Percentiles rank a stretch among this genome's conserved stretches.
Conservation (phyloP, 2,797 vertebrate species). For the Serranus cabrilla region DNA sequence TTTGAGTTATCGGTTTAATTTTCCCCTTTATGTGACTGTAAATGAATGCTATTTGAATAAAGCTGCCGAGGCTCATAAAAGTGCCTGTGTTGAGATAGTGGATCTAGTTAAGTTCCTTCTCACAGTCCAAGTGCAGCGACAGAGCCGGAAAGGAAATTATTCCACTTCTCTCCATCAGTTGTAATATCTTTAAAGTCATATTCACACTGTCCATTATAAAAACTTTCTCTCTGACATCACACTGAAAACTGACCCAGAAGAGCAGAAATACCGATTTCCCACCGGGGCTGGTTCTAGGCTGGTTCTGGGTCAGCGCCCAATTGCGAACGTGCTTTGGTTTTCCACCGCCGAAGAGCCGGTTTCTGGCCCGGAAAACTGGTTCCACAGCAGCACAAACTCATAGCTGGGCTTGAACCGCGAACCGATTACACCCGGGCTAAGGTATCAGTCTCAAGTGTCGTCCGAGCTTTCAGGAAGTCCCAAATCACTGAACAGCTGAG, state of each 20-base stretch:
- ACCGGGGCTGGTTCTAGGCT: too few species aligned
- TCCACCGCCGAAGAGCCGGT: too few species aligned
- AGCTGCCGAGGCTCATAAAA: conserved; percentile 73
- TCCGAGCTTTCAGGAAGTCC: too few species aligned
- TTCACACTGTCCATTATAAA: not conserved
- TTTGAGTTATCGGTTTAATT: conserved; percentile 82
- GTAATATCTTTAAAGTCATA: conserved; percentile 16
- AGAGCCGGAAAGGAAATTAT: conserved; percentile 4
- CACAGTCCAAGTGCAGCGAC: conserved; percentile 32
- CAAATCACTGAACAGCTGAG: too few species aligned
- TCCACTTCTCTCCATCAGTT: conserved; percentile 6
- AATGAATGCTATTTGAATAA: conserved; percentile 75
- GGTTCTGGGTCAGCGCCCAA: too few species aligned
- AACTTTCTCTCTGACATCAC: conserved; percentile 10
- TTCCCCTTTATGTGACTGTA: conserved; percentile 71
- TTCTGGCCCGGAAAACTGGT: too few species aligned
- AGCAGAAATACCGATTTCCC: too few species aligned
- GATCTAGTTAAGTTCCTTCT: conserved; percentile 57
- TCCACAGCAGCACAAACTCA: too few species aligned
- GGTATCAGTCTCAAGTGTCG: too few species aligned
- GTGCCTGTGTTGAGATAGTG: conserved; percentile 62
- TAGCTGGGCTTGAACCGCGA: too few species aligned
- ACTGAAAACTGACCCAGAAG: conserved; percentile 22
- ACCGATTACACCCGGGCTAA: too few species aligned
- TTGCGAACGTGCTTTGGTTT: too few species aligned